Conservation (phyloP, 1,140 invertebrate genomes). For the Tyrophagus putrescentiae region DNA sequence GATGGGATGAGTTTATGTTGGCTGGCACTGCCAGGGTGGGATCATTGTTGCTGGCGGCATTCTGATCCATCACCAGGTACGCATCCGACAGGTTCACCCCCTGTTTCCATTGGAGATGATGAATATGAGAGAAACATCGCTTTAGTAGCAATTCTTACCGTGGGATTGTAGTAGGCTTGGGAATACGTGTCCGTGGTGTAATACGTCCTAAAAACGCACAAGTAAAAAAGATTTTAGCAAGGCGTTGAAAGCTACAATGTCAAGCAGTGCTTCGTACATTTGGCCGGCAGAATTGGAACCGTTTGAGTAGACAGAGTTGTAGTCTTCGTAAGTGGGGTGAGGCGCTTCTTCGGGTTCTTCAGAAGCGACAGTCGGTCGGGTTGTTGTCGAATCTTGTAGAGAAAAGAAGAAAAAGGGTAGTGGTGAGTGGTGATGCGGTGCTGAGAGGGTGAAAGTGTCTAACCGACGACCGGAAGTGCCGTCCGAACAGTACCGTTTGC, state of each 20-base stretch:
- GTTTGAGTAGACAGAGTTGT: conserved; percentile 20
- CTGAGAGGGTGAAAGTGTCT: not conserved
- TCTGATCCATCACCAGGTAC: conserved; percentile 23
- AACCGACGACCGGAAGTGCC: not conserved
- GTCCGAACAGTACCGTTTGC: not conserved
- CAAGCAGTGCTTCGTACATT: not conserved
- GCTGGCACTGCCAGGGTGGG: not conserved
- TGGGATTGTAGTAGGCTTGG: conserved; percentile 21
- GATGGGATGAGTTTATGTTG: not conserved
- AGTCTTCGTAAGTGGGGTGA: conserved; percentile 15
- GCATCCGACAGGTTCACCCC: conserved; percentile 21
- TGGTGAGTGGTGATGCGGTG: too few relatives aligned
- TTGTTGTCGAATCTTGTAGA: not conserved
- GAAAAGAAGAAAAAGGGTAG: too few relatives aligned
- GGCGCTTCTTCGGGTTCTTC: conserved; percentile 2
- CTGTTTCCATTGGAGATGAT: not conserved
- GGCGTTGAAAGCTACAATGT: not conserved
- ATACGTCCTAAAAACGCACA: conserved; percentile 18
- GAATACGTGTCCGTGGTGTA: conserved; percentile 20
- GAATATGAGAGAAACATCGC: conserved; percentile 6
- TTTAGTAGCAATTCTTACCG: conserved; percentile 8
- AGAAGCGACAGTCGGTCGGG: not conserved
- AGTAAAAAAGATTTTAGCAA: not conserved
- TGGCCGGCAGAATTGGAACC: conserved; percentile 17
- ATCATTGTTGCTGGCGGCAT: not conserved